Evolutionary conservation across 2,113 vertebrate genomes (phyloP).

Genomic region (Seriola quinqueradiata): DNA sequence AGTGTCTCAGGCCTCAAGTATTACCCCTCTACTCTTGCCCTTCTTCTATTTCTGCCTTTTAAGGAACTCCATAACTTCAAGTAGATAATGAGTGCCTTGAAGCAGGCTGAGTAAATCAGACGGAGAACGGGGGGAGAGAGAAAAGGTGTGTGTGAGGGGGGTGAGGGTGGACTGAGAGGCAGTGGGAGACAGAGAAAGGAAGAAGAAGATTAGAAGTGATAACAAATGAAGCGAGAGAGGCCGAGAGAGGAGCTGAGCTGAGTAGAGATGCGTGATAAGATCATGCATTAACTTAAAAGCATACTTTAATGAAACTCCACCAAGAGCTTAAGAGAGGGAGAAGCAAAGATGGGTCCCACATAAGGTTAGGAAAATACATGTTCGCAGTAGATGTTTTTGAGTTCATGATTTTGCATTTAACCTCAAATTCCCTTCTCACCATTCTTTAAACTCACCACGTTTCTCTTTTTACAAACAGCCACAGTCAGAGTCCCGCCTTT

Average conservation of each 20-base stretch:
- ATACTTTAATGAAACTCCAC: conserved; percentile 78
- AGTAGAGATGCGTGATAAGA: conserved; percentile 75
- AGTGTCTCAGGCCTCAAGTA: conserved; percentile 65
- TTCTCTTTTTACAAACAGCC: conserved; percentile 28
- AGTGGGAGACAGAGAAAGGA: conserved; percentile 65
- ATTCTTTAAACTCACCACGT: conserved; percentile 22
- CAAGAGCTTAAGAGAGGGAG: conserved; percentile 52
- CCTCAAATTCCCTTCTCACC: conserved; percentile 6
- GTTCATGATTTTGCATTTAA: conserved; percentile 26
- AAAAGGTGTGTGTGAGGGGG: conserved; percentile 55
- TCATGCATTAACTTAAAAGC: conserved; percentile 80
- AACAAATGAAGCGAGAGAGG: conserved; percentile 71
- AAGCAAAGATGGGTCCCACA: conserved; percentile 33
- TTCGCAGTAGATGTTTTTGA: conserved; percentile 20
- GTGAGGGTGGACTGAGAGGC: conserved; percentile 40
- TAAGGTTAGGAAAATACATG: conserved; percentile 63
- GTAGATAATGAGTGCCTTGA: conserved; percentile 81
- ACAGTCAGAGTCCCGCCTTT: background rate
- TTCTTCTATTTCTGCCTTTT: conserved; percentile 82
- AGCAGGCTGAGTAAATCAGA: conserved; percentile 72
- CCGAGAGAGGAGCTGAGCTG: conserved; percentile 54
- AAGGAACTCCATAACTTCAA: conserved; percentile 74
- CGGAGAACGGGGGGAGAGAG: conserved; percentile 38
- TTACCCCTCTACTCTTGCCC: conserved; percentile 48
- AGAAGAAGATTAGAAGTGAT: conserved; percentile 77